Conservation (phyloP, 2,888 invertebrate species). For the Gymnosoma rotundatum region DNA sequence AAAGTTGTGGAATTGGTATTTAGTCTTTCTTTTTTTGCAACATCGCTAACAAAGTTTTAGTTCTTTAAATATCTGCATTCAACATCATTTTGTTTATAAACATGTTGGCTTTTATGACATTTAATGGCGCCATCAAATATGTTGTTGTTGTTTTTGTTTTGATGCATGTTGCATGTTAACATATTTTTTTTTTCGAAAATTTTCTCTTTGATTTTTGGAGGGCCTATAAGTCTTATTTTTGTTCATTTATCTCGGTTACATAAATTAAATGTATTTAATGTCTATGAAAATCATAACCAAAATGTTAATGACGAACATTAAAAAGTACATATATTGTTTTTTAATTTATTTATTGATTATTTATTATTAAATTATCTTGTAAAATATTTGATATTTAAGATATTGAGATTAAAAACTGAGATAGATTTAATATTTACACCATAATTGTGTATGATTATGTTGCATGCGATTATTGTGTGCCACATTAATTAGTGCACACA, state of each 20-base stretch:
- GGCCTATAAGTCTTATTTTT: conserved; percentile 23
- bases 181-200: conserved; percentile 7
- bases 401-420: conserved; percentile 39
- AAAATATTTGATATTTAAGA: conserved; percentile 58
- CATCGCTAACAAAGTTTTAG: neutral
- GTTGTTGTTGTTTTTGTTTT: conserved; percentile 37
- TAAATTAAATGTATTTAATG: conserved; percentile 67
- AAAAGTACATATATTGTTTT: no score
- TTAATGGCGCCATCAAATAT: conserved; percentile 68
- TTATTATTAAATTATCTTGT: conserved; percentile 20
- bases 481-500: conserved; percentile 50
- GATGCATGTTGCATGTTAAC: conserved; percentile 56
- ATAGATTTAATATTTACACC: conserved; percentile 44
- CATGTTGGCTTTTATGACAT: conserved; percentile 67
- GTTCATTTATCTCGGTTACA: conserved; percentile 23
- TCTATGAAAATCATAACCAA: conserved; percentile 65
- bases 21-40: no score
- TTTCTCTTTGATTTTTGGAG: conserved; percentile 23
- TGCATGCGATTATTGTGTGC: conserved; percentile 55
- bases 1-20: no score
- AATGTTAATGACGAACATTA: conserved; percentile 64
- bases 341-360: conserved; percentile 27
- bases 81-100: conserved; percentile 38
- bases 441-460: conserved; percentile 47
- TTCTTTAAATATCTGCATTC: conserved; percentile 28